A percentile compares a stretch with the other conserved stretches of the same genome.
These are phyloP conservation scores for Colostygia pectinataria DNA, from an alignment of 2,888 invertebrate species.

Conservation along the genomic window DNA sequence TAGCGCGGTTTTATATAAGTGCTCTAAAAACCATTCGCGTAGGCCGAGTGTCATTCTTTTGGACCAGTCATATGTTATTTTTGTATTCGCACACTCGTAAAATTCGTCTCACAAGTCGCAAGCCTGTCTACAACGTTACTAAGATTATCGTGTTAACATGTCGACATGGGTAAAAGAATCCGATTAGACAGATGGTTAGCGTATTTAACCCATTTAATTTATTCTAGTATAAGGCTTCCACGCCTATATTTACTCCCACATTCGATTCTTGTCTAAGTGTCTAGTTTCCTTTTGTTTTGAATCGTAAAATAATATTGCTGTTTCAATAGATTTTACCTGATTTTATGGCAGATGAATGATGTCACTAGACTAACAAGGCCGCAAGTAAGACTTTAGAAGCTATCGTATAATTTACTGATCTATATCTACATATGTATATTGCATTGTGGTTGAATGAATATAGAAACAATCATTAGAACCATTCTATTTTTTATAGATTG, in stretches of 20 bases:
- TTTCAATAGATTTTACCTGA: neutral
- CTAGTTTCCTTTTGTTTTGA: neutral
- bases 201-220: conserved; percentile 61
- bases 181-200: conserved; percentile 54
- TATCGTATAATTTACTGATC: too few relatives aligned
- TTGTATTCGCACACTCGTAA: conserved; percentile 33
- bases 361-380: neutral
- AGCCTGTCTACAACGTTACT: neutral
- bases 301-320: neutral
- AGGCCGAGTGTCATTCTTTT: conserved; percentile 50
- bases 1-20: conserved; percentile 55
- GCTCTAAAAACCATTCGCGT: conserved; percentile 57
- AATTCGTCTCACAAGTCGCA: conserved; percentile 26
- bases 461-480: too few relatives aligned
- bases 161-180: conserved; percentile 37
- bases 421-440: too few relatives aligned
- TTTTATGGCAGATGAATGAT: conserved; percentile 1
- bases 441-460: too few relatives aligned
- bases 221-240: conserved; percentile 61
- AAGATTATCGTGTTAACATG: conserved; percentile 24
- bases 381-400: too few relatives aligned
- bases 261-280: conserved; percentile 34
- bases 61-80: conserved; percentile 49
- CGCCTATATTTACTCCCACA: conserved; percentile 46
- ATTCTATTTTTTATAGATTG: too few relatives aligned